Base-by-base conservation (phyloP, 1,140 invertebrate species). In the Aradophagus sp. region DNA sequence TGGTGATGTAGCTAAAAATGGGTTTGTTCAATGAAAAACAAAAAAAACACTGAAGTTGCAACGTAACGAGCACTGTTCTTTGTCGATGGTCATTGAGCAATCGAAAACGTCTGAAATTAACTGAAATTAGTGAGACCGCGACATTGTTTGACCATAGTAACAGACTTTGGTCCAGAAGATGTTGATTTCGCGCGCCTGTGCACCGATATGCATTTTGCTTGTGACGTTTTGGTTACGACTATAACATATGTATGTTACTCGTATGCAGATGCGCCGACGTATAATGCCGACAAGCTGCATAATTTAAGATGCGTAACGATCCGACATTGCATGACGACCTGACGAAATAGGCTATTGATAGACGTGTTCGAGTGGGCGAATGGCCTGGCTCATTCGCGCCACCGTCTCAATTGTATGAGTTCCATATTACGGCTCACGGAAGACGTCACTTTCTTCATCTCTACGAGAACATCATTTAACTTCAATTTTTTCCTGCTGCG, bases 321-420 rank as follows among this genome's bases (percentile, higher is more conserved):
- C 68, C 71, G 73, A 69, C 70, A 53, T 75, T 53, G 74, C 71
- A 79, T 55, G 69, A 75, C 67, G 75, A 76, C 73, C 77, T 78
- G 78, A 79, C 76, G 77, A 80, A 80, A 81, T 77, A 70, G 63
- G 68, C 77, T 81, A 80, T 80, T 80, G 76, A 80, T 79, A 78
- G 79, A 78, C 44, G 26, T 52, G 39, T 67, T 65, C 48, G 53
- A 59, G 55, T 55, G 66, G 56, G 61, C 61, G 56, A 66, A 56
- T 48, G 58, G 19, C 58, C 52, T 47, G 52, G 50, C 56, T 62
- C 45, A 58, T 62, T 71, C 59, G 59, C 59, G 13, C 53, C 38
- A 44, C 53, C 38, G 38, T 59, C 48, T 71, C 53, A 59, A 68
- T 68, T 68, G 53, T 39, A 44, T 17, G 41, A 59, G 41, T 41